Evolutionary conservation across 2,888 invertebrate species (phyloP), one percentile per base, ranked within the genome.

Genomic region (Amorpha juglandis): DNA sequence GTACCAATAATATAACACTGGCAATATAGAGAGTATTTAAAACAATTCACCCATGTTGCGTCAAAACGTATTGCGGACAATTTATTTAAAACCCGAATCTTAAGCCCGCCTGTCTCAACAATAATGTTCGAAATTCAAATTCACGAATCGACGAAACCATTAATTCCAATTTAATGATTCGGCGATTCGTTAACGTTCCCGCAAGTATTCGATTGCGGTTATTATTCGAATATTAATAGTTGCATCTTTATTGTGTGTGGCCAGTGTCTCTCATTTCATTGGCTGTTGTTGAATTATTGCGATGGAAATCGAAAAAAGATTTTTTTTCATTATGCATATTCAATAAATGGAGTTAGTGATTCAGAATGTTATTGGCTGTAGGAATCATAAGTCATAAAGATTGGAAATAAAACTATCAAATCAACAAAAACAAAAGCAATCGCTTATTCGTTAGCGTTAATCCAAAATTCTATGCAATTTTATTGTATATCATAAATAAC

Each of bases 151-250:
- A 67, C 64, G 68, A 48, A 65, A 72, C 68, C 68, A 70, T 71
- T 71, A 67, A 71, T 74, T 78, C 64, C 33, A 64, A 73, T 74
- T 68, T 75, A 78, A 77, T 75, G 69, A 72, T 67, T 68, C 65
- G 69, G 63, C 74, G 71, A 74, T 74, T 72, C 71, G 72, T 74
- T 70, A 75, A 68, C 65, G 65, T 62, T 53, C 52, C 19, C 42
- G 42, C 12, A 58, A 58, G 58, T 38, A 38, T 38, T 58, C 58
- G 58, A 58, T 58, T 58, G 58, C 58, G 42, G 58, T 58, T 67
- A 67, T 67, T 64, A 50, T 69, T 65, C 63, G 62, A 64, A 62
- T 67, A 62, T 53, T 42, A 55, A 64, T 66, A 62, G 66, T 65
- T 66, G 66, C 64, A 63, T 66, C 63, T 67, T 69, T 67, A 65